Base-by-base conservation (phyloP, 2,113 vertebrate species). In the Cephalopholis sonnerati region DNA sequence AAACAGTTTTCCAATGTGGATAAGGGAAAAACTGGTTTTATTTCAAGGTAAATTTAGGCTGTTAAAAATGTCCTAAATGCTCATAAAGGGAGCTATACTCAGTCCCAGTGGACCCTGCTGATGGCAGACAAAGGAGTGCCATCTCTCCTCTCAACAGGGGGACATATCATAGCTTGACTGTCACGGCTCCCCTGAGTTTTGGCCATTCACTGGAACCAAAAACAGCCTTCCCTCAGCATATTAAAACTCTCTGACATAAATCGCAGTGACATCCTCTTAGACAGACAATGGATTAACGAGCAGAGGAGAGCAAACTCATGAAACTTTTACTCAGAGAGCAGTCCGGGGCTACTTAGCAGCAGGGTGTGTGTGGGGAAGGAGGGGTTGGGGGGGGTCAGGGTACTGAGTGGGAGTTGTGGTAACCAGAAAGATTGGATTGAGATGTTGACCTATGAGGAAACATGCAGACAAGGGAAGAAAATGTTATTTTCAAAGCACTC, bases 161-260 rank as follows among this genome's bases (percentile, higher is more conserved):
- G 77, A 81, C 82, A 70, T 81, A 79, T 90, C 80, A 83, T 78
- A 74, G 78, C 67, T 41, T 25, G 72, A 85, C 81, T 83, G 87
- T 78, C 88, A 87, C 5, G 48, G 63, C 90, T 92, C 89, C 88
- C 79, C 66, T 73, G 88, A 80, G 87, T 73, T 87, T 90, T 66
- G 69, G 81, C 75, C 78, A 81, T 88, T 88, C 74, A 86, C 81
- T 70, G 39, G 68, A 85, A 88, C 78, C 81, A 78, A 79, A 87
- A 82, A 76, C 65, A 85, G 76, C 73, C 81, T 81, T 81, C 73
- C 80, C 81, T 79, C 74, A 32, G 85, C 90, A 90, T 87, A 93
- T 92, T 92, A 93, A 92, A 93, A 80, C 59, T 68, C 84, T 73
- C 74, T 82, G 89, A 91, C 89, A 91, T 93, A 86, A 88, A 93